Percentiles rank a stretch among this genome's conserved stretches.
Conservation (phyloP, 2,888 invertebrate species). For the Orchesella flavescens region DNA sequence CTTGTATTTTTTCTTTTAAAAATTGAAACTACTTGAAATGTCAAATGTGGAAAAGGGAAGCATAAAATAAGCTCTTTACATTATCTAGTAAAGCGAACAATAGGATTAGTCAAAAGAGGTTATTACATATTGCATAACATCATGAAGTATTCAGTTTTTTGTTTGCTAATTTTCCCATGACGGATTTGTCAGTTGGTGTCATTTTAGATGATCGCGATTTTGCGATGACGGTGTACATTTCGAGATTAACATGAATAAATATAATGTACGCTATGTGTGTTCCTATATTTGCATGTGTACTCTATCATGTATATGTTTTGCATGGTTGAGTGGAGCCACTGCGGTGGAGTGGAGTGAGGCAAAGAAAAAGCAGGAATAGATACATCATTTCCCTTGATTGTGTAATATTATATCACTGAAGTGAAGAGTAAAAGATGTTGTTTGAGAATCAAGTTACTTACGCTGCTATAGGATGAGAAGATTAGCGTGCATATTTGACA, state of each 20-base stretch:
- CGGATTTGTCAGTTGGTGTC: constrained; percentile 11
- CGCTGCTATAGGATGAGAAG: not conserved
- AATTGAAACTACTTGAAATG: too few relatives aligned
- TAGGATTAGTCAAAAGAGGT: constrained; percentile 31
- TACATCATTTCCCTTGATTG: not conserved
- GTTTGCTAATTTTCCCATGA: constrained; percentile 46
- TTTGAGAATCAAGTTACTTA: too few relatives aligned
- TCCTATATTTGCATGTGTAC: not conserved
- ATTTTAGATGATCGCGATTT: not conserved
- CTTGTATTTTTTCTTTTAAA: too few relatives aligned
- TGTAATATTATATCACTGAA: not conserved
- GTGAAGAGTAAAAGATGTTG: not conserved
- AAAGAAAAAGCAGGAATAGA: too few relatives aligned
- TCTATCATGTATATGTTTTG: not conserved
- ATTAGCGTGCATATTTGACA: too few relatives aligned
- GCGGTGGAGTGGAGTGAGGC: too few relatives aligned
- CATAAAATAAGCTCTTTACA: too few relatives aligned
- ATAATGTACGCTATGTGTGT: not conserved
- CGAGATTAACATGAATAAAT: not conserved
- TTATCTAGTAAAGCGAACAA: constrained; percentile 19
- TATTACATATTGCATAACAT: constrained; percentile 33
- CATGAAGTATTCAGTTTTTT: constrained; percentile 15
- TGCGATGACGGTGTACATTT: not conserved
- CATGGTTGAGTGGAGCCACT: constrained; percentile 11
- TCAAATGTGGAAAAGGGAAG: too few relatives aligned